Evolutionary conservation across 2,797 vertebrate genomes (phyloP).

Genomic region (Lacerta bilineata): DNA sequence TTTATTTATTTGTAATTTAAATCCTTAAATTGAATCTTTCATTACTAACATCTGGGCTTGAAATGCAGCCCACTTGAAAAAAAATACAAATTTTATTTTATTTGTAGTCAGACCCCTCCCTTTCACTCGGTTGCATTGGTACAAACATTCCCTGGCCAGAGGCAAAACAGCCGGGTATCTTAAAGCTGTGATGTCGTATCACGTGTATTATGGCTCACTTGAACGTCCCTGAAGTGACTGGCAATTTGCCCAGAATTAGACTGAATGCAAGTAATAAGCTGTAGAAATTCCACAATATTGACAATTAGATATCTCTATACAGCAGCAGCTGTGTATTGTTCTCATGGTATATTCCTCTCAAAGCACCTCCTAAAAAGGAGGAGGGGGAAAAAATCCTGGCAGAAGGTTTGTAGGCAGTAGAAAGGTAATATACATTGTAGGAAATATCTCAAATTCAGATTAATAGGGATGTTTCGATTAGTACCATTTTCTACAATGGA

Average conservation of each 20-base stretch:
- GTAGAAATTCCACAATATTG: conserved; percentile 91
- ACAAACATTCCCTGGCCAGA: conserved; percentile 88
- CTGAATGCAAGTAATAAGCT: conserved; percentile 91
- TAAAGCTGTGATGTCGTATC: conserved; percentile 87
- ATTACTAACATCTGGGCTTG: conserved; percentile 90
- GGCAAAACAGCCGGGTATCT: conserved; percentile 90
- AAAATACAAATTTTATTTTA: conserved; percentile 90
- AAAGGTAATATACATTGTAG: conserved; percentile 86
- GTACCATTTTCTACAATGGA: conserved; percentile 73
- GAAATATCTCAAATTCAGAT: conserved; percentile 83
- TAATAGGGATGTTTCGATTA: conserved; percentile 81
- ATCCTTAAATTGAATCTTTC: conserved; percentile 91
- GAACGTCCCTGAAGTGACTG: conserved; percentile 90
- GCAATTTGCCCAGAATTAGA: conserved; percentile 92
- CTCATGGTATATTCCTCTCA: conserved; percentile 87
- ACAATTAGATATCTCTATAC: conserved; percentile 91
- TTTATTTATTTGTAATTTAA: conserved; percentile 93
- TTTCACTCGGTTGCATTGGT: conserved; percentile 84
- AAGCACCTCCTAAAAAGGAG: conserved; percentile 86
- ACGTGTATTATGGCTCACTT: conserved; percentile 89
- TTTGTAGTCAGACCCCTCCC: conserved; percentile 83
- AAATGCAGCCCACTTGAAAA: conserved; percentile 90
- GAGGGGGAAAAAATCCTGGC: conserved; percentile 77
- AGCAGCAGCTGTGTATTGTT: conserved; percentile 90
- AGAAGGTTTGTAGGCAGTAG: conserved; percentile 84